Conservation (phyloP, 2,113 vertebrate genomes). For the Marmota monax region DNA sequence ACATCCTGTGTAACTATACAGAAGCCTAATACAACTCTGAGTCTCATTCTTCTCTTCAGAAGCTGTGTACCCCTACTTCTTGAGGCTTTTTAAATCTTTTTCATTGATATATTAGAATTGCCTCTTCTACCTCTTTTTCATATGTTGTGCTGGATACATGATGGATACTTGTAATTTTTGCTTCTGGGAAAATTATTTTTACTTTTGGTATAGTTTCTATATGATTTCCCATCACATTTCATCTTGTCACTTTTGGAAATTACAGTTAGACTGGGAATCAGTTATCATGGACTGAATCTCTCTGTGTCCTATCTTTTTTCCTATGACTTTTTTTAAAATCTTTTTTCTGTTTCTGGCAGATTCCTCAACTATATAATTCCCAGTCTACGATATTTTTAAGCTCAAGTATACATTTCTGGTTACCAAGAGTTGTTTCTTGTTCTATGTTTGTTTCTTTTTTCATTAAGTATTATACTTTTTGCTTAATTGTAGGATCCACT, state of each 20-base stretch:
- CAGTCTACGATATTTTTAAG: too few relatives aligned
- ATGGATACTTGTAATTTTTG: background rate
- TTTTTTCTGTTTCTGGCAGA: background rate
- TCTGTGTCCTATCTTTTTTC: background rate
- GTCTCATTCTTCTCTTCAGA: background rate
- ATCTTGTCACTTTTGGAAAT: conserved; percentile 21
- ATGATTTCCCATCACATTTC: background rate
- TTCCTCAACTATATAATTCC: too few relatives aligned
- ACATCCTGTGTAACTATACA: background rate
- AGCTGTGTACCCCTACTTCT: background rate
- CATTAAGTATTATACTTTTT: background rate
- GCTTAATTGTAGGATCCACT: background rate
- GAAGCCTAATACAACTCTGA: background rate
- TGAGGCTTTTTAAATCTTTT: background rate
- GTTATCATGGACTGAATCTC: background rate
- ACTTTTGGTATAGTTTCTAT: background rate
- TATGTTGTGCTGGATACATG: background rate
- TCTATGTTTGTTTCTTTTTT: background rate
- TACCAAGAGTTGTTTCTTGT: too few relatives aligned
- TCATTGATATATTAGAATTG: background rate
- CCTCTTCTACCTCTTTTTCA: conserved; percentile 10
- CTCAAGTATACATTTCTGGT: too few relatives aligned
- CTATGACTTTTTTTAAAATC: background rate
- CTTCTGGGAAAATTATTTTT: conserved; percentile 33
- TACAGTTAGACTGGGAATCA: background rate